Evolutionary conservation across 2,888 invertebrate genomes (phyloP).

Genomic region (Syritta pipiens): DNA sequence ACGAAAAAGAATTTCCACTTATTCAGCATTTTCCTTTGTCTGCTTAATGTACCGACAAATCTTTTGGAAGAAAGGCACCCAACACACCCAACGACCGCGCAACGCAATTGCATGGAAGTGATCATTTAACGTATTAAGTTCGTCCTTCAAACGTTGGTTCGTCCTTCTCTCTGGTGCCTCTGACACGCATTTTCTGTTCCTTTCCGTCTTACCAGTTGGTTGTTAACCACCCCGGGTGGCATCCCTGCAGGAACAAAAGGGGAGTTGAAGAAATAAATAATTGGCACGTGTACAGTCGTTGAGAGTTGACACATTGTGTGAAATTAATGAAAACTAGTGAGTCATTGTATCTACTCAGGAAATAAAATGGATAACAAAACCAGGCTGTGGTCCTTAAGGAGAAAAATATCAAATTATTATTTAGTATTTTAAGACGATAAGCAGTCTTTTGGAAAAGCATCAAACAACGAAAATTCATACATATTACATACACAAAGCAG

Average conservation of each 20-base stretch:
- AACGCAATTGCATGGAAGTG: conserved; percentile 36
- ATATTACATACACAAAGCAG: too few relatives aligned
- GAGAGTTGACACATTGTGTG: conserved; percentile 45
- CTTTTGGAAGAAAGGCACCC: conserved; percentile 3
- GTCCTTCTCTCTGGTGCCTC: neutral
- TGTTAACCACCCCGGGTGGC: neutral
- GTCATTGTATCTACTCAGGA: too few relatives aligned
- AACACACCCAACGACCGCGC: conserved; percentile 1
- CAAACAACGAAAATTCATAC: too few relatives aligned
- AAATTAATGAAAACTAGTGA: conserved; percentile 4
- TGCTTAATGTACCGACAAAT: conserved; percentile 43
- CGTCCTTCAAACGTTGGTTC: neutral
- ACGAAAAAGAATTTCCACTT: neutral
- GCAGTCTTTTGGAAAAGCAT: too few relatives aligned
- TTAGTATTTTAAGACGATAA: too few relatives aligned
- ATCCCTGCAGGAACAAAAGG: neutral
- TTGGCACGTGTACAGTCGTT: conserved; percentile 43
- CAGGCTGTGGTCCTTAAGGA: too few relatives aligned
- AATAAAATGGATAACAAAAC: too few relatives aligned
- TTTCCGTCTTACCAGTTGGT: neutral
- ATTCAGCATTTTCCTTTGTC: conserved; percentile 42
- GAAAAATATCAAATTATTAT: too few relatives aligned
- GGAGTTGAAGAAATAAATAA: neutral
- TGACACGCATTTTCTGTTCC: too few relatives aligned
- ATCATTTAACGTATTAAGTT: conserved; percentile 43